These are phyloP conservation scores for Conus canariensis DNA, from an alignment of 2,888 invertebrate species.

Conservation along the genomic window DNA sequence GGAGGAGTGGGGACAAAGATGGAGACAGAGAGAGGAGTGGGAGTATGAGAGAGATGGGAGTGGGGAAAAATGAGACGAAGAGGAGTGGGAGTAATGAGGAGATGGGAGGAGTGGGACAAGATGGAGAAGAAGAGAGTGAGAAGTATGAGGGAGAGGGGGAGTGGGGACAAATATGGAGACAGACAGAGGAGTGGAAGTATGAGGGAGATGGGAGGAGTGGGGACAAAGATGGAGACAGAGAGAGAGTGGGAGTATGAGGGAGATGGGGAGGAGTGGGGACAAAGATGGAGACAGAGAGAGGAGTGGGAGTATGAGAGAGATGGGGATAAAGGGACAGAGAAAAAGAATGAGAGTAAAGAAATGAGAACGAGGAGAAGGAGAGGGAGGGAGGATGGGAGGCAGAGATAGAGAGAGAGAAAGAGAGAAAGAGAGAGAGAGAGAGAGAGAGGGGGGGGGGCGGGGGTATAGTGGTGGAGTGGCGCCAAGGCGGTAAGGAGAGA, in stretches of 20 bases:
- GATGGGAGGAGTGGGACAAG: neutral
- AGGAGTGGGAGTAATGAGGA: neutral
- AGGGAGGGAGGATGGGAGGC: neutral
- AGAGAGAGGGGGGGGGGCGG: neutral
- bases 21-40: neutral
- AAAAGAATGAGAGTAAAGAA: neutral
- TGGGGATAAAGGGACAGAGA: neutral
- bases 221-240: neutral
- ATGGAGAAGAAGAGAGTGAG: neutral
- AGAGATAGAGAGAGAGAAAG: too few species aligned
- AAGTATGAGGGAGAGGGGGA: too few species aligned
- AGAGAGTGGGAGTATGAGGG: neutral
- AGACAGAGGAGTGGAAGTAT: too few species aligned
- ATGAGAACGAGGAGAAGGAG: neutral
- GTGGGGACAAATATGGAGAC: too few species aligned
- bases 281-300: neutral
- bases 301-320: neutral
- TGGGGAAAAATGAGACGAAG: neutral
- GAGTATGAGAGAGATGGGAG: constrained; percentile 8
- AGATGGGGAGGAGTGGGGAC: neutral
- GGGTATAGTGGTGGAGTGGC: too few species aligned
- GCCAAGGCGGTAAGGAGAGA: too few species aligned
- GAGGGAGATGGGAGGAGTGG: too few species aligned
- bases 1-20: neutral
- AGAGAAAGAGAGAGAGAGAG: constrained; percentile 21